Percentiles rank a stretch among this genome's conserved stretches.
These are phyloP conservation scores for Diploptera punctata DNA, from an alignment of 2,888 invertebrate genomes.

Conservation along the genomic window DNA sequence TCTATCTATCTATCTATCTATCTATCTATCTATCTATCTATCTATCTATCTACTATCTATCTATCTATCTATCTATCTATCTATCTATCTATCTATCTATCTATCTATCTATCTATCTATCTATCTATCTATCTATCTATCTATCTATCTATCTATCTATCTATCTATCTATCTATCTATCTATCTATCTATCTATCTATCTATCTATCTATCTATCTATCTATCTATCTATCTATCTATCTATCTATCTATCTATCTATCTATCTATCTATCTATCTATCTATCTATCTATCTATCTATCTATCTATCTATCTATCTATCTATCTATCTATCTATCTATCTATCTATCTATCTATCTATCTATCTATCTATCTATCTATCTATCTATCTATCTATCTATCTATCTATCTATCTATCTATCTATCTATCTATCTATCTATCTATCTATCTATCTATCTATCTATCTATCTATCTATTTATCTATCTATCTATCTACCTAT, in stretches of 20 bases:
- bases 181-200: not conserved
- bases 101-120: not conserved
- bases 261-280: not conserved
- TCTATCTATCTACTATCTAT: too few relatives aligned
- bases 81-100: not conserved
- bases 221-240: not conserved
- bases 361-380: not conserved
- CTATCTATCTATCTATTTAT: too few relatives aligned
- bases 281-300: not conserved
- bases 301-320: not conserved
- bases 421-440: not conserved
- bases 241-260: not conserved
- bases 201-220: not conserved
- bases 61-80: not conserved
- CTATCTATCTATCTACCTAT: too few relatives aligned
- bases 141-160: not conserved
- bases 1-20: not conserved
- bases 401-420: not conserved
- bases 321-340: not conserved
- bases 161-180: not conserved
- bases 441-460: not conserved
- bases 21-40: too few relatives aligned
- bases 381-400: not conserved
- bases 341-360: not conserved
- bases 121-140: not conserved